Percentiles rank a stretch among this genome's conserved stretches.
phyloP scores from a whole-genome alignment of 2,113 vertebrate species.

The Nothobranchius furzeri region DNA sequence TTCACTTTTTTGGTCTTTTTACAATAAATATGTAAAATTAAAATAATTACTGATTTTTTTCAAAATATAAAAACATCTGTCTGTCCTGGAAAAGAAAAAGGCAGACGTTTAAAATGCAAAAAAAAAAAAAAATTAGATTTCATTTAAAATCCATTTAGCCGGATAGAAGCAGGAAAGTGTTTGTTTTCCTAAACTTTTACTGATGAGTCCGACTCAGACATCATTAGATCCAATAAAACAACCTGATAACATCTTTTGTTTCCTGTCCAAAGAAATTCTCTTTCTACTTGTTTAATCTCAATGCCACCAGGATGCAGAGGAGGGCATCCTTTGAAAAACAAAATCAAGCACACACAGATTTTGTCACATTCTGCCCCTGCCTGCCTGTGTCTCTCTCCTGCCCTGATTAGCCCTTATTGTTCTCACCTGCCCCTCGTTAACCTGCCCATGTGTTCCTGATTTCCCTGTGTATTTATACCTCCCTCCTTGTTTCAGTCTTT shows the following conservation, averaged over 20 bases:
- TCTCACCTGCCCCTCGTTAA: no score
- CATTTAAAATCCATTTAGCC: neutral
- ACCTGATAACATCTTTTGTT: neutral
- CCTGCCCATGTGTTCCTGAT: no score
- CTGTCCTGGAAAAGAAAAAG: neutral
- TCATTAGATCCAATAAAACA: slow-evolving; percentile 28
- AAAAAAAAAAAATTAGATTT: neutral
- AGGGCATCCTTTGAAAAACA: neutral
- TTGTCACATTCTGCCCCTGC: no score
- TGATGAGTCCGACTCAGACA: slow-evolving; percentile 8
- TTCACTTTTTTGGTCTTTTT: neutral
- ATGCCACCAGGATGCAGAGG: neutral
- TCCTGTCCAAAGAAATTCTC: slow-evolving; percentile 9
- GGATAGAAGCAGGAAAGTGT: neutral
- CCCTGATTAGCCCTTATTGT: no score
- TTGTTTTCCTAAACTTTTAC: neutral
- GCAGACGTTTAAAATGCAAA: no score
- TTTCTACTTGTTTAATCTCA: neutral
- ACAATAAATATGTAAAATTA: neutral
- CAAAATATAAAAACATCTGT: neutral
- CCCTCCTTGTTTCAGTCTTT: no score
- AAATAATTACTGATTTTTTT: neutral
- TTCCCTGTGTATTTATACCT: no score
- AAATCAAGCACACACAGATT: no score
- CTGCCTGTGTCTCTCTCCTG: no score